Evolutionary conservation across 1,140 invertebrate species (phyloP), one percentile per base, ranked within the genome.

Genomic region (Phthorimaea operculella): DNA sequence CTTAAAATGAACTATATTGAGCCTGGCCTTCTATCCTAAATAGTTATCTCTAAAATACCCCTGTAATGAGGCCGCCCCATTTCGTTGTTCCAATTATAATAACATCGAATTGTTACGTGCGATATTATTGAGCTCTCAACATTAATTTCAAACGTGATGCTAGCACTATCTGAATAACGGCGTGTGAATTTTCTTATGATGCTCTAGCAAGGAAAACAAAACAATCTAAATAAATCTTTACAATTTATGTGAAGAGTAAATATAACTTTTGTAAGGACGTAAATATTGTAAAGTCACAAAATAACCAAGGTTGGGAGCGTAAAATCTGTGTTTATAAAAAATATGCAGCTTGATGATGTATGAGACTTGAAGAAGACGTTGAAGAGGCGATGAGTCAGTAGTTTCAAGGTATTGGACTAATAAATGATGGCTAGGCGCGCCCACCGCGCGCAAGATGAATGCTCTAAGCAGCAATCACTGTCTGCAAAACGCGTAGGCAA

Each of bases 11-110:
- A 59, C 55, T 21, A 52, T 58, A 62, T 59, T 58, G 55, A 54
- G 18, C 52, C 18, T 33, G 60, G 50, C 63, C 67, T 64, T 66
- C 58, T 57, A 15, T 58, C 54, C 58, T 51, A 58, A 60, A 64
- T 66, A 58, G 39, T 47, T 47, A 47, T 16, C 12, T 47, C 44
- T n/a, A 16, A 16, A 47, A 15, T 16, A 17, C 15, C 16, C 44
- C 21, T 28, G 15, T 16, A 47, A 47, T 47, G 44, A 47, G 44
- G 44, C 11, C 44, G 44, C 16, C 15, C 44, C 16, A 47, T 47
- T 47, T 47, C 15, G 44, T 16, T 47, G 36, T 12, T 39, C 36
- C n/a, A 39, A 39, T 39, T 39, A 39, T 39, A 39, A 12, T 39
- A 39, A 10, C 8, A 39, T 39, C n/a, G 10, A 39, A 2, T 39